Percentiles rank a stretch among this genome's conserved stretches.
Conservation (phyloP, 1,140 invertebrate genomes). For the Drosophila parvula region DNA sequence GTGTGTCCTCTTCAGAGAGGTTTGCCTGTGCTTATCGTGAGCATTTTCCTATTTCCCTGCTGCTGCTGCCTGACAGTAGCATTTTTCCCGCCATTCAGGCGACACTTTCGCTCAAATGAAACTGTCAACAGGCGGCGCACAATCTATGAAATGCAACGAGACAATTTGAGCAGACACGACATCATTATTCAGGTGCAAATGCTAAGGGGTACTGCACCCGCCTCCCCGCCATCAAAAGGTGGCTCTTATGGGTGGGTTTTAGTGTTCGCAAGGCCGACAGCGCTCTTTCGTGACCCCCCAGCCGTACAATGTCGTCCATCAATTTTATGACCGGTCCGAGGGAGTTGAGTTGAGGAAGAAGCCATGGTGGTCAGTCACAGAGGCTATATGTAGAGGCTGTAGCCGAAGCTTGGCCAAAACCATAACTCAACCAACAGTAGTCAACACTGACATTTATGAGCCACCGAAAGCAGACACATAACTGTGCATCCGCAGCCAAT, state of each 20-base stretch:
- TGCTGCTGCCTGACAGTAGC: constrained; percentile 23
- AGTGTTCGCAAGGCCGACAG: constrained; percentile 28
- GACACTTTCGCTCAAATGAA: constrained; percentile 55
- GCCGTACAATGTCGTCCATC: constrained; percentile 32
- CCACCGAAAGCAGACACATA: constrained; percentile 31
- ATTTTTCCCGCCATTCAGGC: constrained; percentile 10
- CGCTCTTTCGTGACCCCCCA: constrained; percentile 24
- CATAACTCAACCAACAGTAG: constrained; percentile 44
- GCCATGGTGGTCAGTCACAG: constrained; percentile 8
- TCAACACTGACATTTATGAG: constrained; percentile 53
- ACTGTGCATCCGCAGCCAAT: constrained; percentile 33
- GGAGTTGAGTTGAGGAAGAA: constrained; percentile 25
- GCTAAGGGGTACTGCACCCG: constrained; percentile 6
- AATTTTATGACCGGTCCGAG: constrained; percentile 46
- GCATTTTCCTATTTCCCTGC: constrained; percentile 32
- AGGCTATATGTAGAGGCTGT: background rate
- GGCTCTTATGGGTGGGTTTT: constrained; percentile 10
- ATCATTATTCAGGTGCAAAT: constrained; percentile 69
- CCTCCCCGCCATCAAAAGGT: background rate
- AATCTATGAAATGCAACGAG: constrained; percentile 39
- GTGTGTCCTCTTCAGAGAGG: background rate
- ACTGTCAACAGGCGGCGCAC: constrained; percentile 53
- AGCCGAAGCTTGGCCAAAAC: constrained; percentile 9
- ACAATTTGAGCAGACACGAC: constrained; percentile 51
- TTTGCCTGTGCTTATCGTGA: constrained; percentile 25